Base-by-base conservation (phyloP, 2,797 vertebrate species). In the Diglossa cyanea region DNA sequence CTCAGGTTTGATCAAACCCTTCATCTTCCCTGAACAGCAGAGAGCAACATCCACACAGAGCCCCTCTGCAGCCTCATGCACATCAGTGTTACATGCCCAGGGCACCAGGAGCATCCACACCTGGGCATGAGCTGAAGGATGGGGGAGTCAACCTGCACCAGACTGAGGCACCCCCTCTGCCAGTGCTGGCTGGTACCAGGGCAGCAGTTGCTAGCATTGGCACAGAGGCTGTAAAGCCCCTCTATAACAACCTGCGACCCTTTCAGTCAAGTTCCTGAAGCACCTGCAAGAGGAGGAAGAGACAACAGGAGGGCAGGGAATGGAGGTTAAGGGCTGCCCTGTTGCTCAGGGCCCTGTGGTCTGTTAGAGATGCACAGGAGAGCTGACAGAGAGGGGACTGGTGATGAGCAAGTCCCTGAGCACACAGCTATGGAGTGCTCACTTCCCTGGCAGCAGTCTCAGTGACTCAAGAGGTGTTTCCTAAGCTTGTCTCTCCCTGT, bases 91-190 rank as follows among this genome's bases (percentile, higher is more conserved):
- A 2, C 60, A 75, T 7, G 31, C 12, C 37, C 17, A 17, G 24
- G 53, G 45, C 1, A 8, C 18, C 48, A 51, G 76, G 18, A 88
- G 20, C 33, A 81, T n/a, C 19, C 6, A 17, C 47, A 67, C 18
- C 18, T 3, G 0, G 25, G 31, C n/a, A 20, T 1, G 3, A 81
- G 21, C 11, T 0, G 0, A 63, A 81, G 45, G 54, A 58, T 0
- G 0, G 25, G 12, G 7, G 31, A 82, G 61, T 30, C 50, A 65
- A 30, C 26, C 21, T 3, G 6, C 3, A 17, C 5, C 7, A 39
- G 45, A 68, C 31, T 33, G 73, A 28, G 51, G 45, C 39, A 54
- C 17, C 6, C 4, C 0, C 3, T 35, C 79, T 42, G 47, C 65
- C 58, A 50, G 78, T n/a, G 31, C 42, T 4, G 44, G 62, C 12